These are phyloP conservation scores for Temnothorax rugatulus DNA, from an alignment of 2,888 invertebrate species.

Conservation along the genomic window DNA sequence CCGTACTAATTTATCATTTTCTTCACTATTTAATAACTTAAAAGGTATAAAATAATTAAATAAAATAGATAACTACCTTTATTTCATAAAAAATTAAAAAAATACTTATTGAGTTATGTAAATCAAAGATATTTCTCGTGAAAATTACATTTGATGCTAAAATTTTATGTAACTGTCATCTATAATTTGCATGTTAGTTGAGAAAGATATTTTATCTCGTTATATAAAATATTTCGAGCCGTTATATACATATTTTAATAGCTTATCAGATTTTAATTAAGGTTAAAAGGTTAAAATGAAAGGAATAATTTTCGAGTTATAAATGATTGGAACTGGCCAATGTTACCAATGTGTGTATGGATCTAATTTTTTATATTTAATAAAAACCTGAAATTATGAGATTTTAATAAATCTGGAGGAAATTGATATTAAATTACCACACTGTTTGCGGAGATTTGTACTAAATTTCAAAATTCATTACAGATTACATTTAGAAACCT, in stretches of 20 bases:
- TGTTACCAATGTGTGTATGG: not conserved
- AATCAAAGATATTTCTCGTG: not conserved
- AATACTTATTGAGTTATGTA: not conserved
- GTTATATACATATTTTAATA: not conserved
- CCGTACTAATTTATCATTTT: not conserved
- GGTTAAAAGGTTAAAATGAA: not conserved
- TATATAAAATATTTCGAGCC: not conserved
- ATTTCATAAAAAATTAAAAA: not conserved
- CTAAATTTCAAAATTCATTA: not conserved
- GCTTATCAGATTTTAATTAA: not conserved
- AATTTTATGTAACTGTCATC: not conserved
- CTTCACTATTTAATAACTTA: not conserved
- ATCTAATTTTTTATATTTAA: not conserved
- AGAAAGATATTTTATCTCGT: slow-evolving; percentile 1
- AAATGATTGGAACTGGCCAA: not conserved
- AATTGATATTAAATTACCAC: not conserved
- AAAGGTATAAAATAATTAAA: not conserved
- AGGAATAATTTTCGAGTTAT: not conserved
- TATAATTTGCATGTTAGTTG: not conserved
- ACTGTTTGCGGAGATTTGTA: not conserved
- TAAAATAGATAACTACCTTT: not conserved
- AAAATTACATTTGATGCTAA: not conserved
- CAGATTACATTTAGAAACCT: not conserved
- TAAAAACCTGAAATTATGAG: not conserved
- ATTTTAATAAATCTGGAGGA: not conserved